phyloP scores from a whole-genome alignment of 1,140 invertebrate genomes.

The Leptonema lineaticorne region DNA sequence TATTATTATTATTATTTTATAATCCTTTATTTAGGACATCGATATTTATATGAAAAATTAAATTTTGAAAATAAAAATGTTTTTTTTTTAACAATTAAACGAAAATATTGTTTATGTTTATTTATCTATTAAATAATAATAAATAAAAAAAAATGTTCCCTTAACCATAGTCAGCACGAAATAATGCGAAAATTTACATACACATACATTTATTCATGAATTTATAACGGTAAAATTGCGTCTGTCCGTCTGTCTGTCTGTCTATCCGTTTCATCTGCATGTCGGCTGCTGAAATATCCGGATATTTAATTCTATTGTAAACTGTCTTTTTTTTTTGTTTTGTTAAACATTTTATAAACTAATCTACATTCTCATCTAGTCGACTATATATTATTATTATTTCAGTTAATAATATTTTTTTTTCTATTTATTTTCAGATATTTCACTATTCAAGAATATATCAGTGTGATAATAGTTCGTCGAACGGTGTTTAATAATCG shows the following conservation, averaged over 20 bases:
- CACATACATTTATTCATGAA: neutral
- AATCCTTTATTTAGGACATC: too few relatives aligned
- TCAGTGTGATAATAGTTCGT: neutral
- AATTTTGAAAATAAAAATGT: too few relatives aligned
- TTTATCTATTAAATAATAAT: too few relatives aligned
- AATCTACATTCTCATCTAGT: too few relatives aligned
- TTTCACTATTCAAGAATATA: neutral
- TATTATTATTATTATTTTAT: too few relatives aligned
- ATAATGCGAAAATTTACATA: too few relatives aligned
- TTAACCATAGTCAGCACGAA: too few relatives aligned
- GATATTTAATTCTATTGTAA: neutral
- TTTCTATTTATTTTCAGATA: neutral
- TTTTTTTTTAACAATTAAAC: too few relatives aligned
- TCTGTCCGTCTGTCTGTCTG: neutral
- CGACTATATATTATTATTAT: too few relatives aligned
- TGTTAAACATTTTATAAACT: neutral
- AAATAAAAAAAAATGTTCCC: too few relatives aligned
- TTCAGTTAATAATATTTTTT: neutral
- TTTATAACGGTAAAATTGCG: constrained; percentile 5
- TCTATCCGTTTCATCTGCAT: neutral
- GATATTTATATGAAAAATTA: too few relatives aligned
- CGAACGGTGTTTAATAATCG: neutral
- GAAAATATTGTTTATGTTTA: too few relatives aligned
- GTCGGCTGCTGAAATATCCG: neutral
- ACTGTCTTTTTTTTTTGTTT: neutral